These are phyloP conservation scores for Mirounga angustirostris DNA, from an alignment of 2,113 vertebrate species.

Conservation along the genomic window DNA sequence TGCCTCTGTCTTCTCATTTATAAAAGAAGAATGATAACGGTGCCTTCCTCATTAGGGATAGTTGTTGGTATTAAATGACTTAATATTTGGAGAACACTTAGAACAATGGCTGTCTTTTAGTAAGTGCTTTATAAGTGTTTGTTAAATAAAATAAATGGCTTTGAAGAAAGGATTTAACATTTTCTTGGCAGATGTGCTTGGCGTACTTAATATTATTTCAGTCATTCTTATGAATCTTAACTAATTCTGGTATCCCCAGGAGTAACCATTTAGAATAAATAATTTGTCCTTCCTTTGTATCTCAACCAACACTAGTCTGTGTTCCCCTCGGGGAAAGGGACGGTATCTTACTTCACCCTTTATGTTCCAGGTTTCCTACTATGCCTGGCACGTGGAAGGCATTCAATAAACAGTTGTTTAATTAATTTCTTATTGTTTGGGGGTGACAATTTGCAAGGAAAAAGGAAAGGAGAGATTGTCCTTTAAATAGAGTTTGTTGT, in stretches of 20 bases:
- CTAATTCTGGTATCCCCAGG: constrained; percentile 69
- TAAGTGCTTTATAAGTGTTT: constrained; percentile 60
- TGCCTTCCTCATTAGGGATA: background rate
- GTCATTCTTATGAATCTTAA: constrained; percentile 76
- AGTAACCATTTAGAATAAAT: constrained; percentile 73
- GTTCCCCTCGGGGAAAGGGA: background rate
- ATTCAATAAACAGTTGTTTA: constrained; percentile 67
- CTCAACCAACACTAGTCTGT: background rate
- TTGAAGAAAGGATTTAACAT: constrained; percentile 57
- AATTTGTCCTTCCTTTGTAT: constrained; percentile 69
- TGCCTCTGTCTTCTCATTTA: background rate
- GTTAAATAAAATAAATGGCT: constrained; percentile 61
- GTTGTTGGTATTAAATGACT: background rate
- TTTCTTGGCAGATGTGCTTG: constrained; percentile 75
- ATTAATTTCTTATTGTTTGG: constrained; percentile 73
- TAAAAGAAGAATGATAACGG: background rate
- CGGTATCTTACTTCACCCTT: background rate
- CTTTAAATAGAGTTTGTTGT: constrained; percentile 77
- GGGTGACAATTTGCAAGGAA: constrained; percentile 51
- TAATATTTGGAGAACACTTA: constrained; percentile 1
- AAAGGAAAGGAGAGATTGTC: constrained; percentile 68
- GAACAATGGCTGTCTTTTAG: constrained; percentile 9
- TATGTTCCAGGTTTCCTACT: background rate
- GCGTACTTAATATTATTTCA: constrained; percentile 64
- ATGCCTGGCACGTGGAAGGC: background rate